phyloP scores from a whole-genome alignment of 53 echinoderm and acorn worm genomes.

The Luidia sarsii region DNA sequence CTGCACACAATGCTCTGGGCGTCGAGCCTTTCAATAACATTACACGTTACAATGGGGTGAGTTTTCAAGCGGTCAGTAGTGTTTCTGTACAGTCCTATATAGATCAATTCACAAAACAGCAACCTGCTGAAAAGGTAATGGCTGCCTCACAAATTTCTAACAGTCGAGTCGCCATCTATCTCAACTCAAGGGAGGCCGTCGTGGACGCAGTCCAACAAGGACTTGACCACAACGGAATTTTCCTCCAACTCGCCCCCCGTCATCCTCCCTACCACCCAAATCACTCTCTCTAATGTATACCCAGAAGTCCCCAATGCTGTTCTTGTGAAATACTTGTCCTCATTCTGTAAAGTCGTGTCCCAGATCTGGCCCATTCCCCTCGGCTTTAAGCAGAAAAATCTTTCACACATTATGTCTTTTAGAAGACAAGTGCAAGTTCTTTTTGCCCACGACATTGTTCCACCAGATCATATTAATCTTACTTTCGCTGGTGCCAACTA shows the following conservation, averaged over 20 bases:
- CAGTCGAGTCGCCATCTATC: too few relatives aligned
- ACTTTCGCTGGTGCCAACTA: background rate
- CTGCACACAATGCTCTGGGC: too few relatives aligned
- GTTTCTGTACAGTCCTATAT: background rate
- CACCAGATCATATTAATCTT: background rate
- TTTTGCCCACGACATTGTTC: background rate
- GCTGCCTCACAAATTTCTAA: conserved; percentile 12
- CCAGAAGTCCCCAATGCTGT: background rate
- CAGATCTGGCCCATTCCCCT: background rate
- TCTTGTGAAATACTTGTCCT: background rate
- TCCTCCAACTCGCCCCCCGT: background rate
- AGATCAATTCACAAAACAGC: background rate
- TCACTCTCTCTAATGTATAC: background rate
- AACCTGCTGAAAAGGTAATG: background rate
- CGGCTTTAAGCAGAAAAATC: background rate
- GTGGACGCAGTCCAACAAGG: background rate
- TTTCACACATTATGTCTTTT: conserved; percentile 8
- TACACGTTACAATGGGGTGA: too few relatives aligned
- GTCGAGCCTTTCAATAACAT: too few relatives aligned
- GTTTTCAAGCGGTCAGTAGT: background rate
- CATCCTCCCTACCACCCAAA: background rate
- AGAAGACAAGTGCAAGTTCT: background rate
- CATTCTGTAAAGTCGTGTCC: conserved; percentile 16
- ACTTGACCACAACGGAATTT: background rate
- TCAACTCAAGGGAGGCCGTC: background rate